These are phyloP conservation scores for Pomatostomus ruficeps DNA, from an alignment of 2,113 vertebrate genomes.

Conservation along the genomic window DNA sequence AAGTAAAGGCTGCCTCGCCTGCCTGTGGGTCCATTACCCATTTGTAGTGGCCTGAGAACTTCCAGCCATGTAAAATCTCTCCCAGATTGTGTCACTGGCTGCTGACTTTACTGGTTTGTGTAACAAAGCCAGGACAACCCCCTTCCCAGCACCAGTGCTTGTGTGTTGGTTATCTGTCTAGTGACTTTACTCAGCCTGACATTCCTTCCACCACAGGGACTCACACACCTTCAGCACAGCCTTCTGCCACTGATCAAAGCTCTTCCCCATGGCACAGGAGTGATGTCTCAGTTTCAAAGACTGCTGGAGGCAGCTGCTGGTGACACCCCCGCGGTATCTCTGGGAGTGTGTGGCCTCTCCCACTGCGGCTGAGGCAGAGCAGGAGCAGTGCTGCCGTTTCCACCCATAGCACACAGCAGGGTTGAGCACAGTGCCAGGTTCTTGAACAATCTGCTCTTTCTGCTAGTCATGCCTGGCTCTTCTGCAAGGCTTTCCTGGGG, in stretches of 20 bases:
- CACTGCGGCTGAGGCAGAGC: fast-evolving
- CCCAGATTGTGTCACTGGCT: neutral
- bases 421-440: neutral
- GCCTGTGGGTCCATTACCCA: neutral
- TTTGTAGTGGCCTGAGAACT: neutral
- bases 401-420: fast-evolving
- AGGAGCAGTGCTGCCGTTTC: neutral
- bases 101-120: neutral
- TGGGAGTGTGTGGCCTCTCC: fast-evolving
- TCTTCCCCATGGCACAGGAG: neutral
- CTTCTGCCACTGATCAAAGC: neutral
- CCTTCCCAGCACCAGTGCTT: neutral
- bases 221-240: neutral
- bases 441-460: neutral
- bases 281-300: too few relatives aligned
- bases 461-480: neutral
- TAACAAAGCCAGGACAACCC: neutral
- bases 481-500: neutral
- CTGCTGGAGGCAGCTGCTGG: neutral
- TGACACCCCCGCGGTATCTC: neutral
- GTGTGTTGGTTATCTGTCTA: neutral
- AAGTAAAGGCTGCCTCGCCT: neutral
- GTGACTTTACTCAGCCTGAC: neutral
- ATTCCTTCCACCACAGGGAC: neutral
- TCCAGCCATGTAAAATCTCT: neutral